Percentiles rank a stretch among this genome's conserved stretches.
phyloP scores from a whole-genome alignment of 2,797 vertebrate genomes.

The Premnoplex brunnescens region DNA sequence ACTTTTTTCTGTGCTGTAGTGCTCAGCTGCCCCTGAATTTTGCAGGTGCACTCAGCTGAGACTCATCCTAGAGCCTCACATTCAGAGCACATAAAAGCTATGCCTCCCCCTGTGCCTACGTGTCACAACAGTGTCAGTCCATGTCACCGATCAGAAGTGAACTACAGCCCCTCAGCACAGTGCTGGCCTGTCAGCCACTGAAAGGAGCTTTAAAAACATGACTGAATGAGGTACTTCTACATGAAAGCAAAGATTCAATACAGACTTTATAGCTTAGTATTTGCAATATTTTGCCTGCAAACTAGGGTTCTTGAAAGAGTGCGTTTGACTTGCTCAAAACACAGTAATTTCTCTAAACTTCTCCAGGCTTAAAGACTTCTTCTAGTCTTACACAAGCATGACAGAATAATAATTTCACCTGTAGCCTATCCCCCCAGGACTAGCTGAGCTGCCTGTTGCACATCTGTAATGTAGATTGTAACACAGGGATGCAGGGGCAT shows the following conservation, averaged over 20 bases:
- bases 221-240: not conserved
- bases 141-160: not conserved
- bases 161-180: not conserved
- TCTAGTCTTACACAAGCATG: not conserved
- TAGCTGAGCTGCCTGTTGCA: not conserved
- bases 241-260: not conserved
- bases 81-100: constrained; percentile 34
- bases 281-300: not conserved
- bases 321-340: not conserved
- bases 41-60: constrained; percentile 51
- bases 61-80: constrained; percentile 5
- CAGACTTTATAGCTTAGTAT: not conserved
- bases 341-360: not conserved
- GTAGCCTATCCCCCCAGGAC: not conserved
- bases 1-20: not conserved
- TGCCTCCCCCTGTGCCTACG: constrained; percentile 10
- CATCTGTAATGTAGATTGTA: not conserved
- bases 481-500: not conserved
- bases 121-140: constrained; percentile 61
- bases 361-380: not conserved
- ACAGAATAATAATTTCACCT: not conserved
- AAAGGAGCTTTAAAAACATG: not conserved
- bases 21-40: constrained; percentile 22
- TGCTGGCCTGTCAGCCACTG: not conserved
- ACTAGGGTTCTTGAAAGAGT: not conserved